Base-by-base conservation (phyloP, 1,140 invertebrate genomes). In the Ips typographus region DNA sequence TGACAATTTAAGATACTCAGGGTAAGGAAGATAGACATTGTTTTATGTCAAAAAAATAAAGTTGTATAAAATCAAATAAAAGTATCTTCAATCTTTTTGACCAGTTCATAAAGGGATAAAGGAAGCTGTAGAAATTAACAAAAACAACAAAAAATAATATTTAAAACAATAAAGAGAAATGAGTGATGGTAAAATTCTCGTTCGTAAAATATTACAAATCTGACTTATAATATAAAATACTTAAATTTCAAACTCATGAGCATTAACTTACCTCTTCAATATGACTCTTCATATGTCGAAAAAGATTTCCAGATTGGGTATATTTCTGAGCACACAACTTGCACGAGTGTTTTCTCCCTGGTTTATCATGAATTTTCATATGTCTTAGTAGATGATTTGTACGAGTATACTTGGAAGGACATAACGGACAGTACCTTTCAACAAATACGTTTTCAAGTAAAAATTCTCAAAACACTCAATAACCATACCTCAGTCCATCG, bases 311-410 rank as follows among this genome's bases (percentile, higher is more conserved):
- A 51, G 73, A 62, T 42, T 65, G 55, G 41, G 61, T 43, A 72
- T 75, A 77, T 49, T 47, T 65, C 53, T 75, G 62, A 61, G 68
- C 72, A 67, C 76, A 78, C 41, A 73, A 70, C 52, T 71, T 65
- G 68, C 76, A 77, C 36, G 66, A 43, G 62, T 77, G 72, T 61
- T 69, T 73, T 42, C 67, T 49, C 40, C 73, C 73, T 38, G 66
- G 47, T 66, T 76, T 76, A 64, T 76, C 71, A 61, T 75, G 73
- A 7, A 51, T 71, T 68, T 72, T 71, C 55, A 79, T 70, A 67
- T 78, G 77, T 36, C 77, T 72, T 5, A 76, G 65, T 55, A 78
- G 64, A 71, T 78, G 76, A 57, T 77, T 72, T 4, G 73, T 74
- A 62, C 72, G 72, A n/a, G 73, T 71, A 64, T 77, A 78, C 70